Conservation (phyloP, 2,113 vertebrate species). For the Urocynchramus pylzowi region DNA sequence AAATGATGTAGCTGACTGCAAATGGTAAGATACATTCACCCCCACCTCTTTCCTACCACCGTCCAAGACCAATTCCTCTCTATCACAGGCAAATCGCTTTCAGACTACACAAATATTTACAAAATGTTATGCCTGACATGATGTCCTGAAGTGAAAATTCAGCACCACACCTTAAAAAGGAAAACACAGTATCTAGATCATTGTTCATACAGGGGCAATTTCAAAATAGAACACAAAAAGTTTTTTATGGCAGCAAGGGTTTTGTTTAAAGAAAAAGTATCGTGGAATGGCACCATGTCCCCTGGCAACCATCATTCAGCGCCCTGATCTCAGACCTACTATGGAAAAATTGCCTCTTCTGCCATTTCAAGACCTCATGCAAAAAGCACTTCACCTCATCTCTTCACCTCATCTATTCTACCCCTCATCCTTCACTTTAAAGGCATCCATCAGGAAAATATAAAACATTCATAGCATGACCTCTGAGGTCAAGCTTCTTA, state of each 20-base stretch:
- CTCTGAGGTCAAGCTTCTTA: neutral
- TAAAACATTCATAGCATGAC: neutral
- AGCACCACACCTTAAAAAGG: neutral
- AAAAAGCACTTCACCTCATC: neutral
- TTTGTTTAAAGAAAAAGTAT: neutral
- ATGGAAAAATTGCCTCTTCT: neutral
- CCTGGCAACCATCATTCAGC: neutral
- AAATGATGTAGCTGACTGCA: neutral
- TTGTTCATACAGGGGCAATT: neutral
- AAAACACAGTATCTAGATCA: neutral
- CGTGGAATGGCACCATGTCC: neutral
- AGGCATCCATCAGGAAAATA: neutral
- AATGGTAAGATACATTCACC: neutral
- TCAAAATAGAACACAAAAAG: neutral
- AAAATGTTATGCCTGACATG: neutral
- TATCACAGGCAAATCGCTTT: rapidly evolving
- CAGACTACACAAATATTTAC: neutral
- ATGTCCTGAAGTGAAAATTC: neutral
- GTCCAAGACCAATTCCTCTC: neutral
- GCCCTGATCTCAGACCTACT: neutral
- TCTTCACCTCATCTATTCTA: too few relatives aligned
- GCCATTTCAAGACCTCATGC: neutral
- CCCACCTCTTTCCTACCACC: neutral
- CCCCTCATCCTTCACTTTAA: neutral
- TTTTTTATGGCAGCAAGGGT: neutral